Evolutionary conservation across 2,113 vertebrate genomes (phyloP).

Genomic region (Pagrus major): DNA sequence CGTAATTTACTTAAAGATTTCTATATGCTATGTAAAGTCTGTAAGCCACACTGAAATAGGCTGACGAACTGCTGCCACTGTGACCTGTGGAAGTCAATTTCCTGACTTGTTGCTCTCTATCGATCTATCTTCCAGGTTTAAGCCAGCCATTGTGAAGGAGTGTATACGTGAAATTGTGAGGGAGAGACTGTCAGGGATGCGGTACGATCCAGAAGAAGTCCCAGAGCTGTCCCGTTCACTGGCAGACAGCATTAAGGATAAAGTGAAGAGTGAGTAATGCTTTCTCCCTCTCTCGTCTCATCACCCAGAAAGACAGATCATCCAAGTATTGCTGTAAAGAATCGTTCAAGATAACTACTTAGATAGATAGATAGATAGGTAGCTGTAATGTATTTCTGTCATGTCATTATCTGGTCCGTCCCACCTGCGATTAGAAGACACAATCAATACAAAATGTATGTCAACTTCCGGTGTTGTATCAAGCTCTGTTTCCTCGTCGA

Average conservation of each 20-base stretch:
- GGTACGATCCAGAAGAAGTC: constrained; percentile 88
- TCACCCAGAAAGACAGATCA: background rate
- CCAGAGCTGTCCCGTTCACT: constrained; percentile 84
- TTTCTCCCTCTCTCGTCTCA: background rate
- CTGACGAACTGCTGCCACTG: background rate
- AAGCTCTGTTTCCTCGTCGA: too few species aligned
- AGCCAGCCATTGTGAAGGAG: constrained; percentile 87
- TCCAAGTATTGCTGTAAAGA: background rate
- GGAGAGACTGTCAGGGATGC: constrained; percentile 84
- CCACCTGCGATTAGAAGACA: too few species aligned
- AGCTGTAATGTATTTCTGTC: too few species aligned
- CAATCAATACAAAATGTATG: too few species aligned
- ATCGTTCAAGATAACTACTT: too few species aligned
- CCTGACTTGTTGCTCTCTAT: background rate
- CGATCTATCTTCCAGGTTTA: constrained; percentile 87
- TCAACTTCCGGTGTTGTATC: too few species aligned
- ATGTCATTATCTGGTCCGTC: too few species aligned
- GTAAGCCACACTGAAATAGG: background rate
- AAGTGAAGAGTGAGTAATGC: constrained; percentile 88
- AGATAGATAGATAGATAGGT: too few species aligned
- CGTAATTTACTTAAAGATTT: background rate
- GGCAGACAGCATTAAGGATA: constrained; percentile 90
- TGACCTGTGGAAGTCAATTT: background rate
- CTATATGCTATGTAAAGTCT: background rate
- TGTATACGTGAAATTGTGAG: constrained; percentile 89